Conservation (phyloP, 53 echinoderm and acorn worm species). For the Patiria pectinifera region DNA sequence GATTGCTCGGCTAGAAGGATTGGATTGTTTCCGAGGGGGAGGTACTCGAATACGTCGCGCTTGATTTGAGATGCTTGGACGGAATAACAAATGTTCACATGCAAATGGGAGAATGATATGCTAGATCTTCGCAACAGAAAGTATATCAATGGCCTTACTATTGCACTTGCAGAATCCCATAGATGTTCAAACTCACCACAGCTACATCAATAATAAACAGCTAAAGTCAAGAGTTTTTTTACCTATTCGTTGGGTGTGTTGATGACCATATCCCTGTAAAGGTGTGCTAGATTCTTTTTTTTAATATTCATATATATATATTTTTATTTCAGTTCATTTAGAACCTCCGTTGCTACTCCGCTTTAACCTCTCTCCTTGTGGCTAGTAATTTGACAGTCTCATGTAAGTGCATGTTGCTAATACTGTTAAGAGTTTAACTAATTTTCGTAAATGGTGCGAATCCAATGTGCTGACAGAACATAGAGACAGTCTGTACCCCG, state of each 20-base stretch:
- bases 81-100: background rate
- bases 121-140: background rate
- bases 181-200: too few relatives aligned
- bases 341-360: too few relatives aligned
- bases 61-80: background rate
- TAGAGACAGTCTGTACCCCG: background rate
- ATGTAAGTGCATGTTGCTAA: background rate
- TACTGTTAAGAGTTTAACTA: background rate
- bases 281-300: too few relatives aligned
- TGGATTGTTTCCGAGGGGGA: background rate
- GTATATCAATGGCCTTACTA: background rate
- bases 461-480: background rate
- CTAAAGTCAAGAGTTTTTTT: too few relatives aligned
- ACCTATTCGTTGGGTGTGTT: too few relatives aligned
- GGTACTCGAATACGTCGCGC: background rate
- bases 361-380: too few relatives aligned
- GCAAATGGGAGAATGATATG: background rate
- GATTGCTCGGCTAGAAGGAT: background rate
- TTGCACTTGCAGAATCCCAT: too few relatives aligned
- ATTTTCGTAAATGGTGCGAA: background rate
- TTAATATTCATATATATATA: too few relatives aligned
- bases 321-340: too few relatives aligned
- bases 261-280: too few relatives aligned
- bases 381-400: too few relatives aligned
- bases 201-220: too few relatives aligned